These are phyloP conservation scores for Kryptolebias ocellatus DNA, from an alignment of 2,797 vertebrate species.

Conservation along the genomic window DNA sequence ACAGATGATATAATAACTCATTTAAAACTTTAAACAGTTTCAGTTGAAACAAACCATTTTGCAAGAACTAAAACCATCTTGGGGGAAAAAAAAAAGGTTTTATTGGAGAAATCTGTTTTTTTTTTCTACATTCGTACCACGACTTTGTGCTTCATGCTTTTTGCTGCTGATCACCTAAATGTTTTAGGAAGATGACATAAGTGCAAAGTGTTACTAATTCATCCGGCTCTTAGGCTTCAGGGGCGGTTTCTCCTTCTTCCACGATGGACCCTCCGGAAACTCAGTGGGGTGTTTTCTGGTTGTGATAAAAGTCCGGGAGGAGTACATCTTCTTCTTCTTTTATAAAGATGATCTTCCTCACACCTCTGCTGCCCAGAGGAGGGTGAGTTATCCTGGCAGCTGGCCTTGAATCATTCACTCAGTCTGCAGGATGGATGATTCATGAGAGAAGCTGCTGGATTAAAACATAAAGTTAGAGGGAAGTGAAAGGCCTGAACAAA, in stretches of 20 bases:
- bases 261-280: background rate
- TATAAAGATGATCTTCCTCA: conserved; percentile 35
- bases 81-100: background rate
- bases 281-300: conserved; percentile 19
- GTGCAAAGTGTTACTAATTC: conserved; percentile 51
- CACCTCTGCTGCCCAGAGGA: conserved; percentile 55
- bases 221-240: conserved; percentile 38
- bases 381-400: conserved; percentile 37
- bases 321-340: conserved; percentile 26
- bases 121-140: background rate
- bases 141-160: conserved; percentile 21
- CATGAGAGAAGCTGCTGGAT: background rate
- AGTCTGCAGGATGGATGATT: conserved; percentile 9
- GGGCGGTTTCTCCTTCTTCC: conserved; percentile 9
- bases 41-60: conserved; percentile 1
- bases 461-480: background rate
- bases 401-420: conserved; percentile 28
- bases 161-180: conserved; percentile 47
- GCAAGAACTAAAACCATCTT: background rate
- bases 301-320: conserved; percentile 25
- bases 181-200: conserved; percentile 51
- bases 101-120: background rate
- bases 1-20: background rate
- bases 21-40: conserved; percentile 7
- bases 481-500: background rate